Conservation (phyloP, 2,888 invertebrate species). For the Gryllus longicercus region DNA sequence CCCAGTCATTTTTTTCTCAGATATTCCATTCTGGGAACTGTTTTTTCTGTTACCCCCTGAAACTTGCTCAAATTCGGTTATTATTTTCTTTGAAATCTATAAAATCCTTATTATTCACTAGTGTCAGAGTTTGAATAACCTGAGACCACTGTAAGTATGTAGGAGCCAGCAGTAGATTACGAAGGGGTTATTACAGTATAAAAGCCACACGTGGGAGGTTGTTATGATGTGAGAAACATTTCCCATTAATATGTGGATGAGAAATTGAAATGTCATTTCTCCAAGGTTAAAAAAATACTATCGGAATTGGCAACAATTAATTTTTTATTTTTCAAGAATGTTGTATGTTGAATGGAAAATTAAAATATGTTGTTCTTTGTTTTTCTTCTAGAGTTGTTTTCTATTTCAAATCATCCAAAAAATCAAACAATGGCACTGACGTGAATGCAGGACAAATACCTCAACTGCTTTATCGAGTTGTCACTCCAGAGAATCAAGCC, state of each 20-base stretch:
- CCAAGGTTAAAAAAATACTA: too few species aligned
- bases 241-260: too few species aligned
- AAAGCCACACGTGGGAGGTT: too few species aligned
- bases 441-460: slow-evolving; percentile 98
- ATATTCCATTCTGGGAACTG: not conserved
- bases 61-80: too few species aligned
- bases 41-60: not conserved
- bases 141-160: too few species aligned
- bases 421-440: slow-evolving; percentile 97
- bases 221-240: too few species aligned
- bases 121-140: too few species aligned
- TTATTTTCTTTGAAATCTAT: too few species aligned
- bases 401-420: slow-evolving; percentile 93
- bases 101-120: too few species aligned
- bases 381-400: slow-evolving; percentile 65
- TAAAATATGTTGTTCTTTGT: not conserved
- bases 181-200: too few species aligned
- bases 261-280: not conserved
- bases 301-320: too few species aligned
- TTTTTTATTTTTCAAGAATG: not conserved
- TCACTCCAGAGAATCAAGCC: slow-evolving; percentile 64
- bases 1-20: not conserved
- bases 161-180: too few species aligned
- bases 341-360: not conserved
- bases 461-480: slow-evolving; percentile 72